Conservation (phyloP, 2,888 invertebrate species). For the Cosmopolites sordidus region DNA sequence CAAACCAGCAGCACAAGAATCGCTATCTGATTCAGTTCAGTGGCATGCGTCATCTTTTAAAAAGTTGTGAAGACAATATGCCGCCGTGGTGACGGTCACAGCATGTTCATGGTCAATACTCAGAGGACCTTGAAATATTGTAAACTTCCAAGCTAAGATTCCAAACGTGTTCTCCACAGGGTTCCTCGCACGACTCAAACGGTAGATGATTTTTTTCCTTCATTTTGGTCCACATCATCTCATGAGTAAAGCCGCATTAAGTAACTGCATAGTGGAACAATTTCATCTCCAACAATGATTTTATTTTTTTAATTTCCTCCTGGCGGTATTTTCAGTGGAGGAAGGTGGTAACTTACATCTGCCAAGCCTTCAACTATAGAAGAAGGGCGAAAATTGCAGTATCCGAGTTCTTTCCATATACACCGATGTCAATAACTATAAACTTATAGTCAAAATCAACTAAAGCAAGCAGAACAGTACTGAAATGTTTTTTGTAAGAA, state of each 20-base stretch:
- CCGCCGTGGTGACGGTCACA: slow-evolving; percentile 8
- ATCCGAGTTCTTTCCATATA: slow-evolving; percentile 2
- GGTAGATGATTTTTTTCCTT: slow-evolving; percentile 21
- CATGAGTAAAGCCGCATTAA: slow-evolving; percentile 13
- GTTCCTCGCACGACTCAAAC: slow-evolving; percentile 26
- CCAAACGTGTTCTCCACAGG: slow-evolving; percentile 30
- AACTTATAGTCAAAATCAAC: slow-evolving; percentile 4
- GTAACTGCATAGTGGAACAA: slow-evolving; percentile 8
- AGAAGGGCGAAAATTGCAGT: background rate
- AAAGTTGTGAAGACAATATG: slow-evolving; percentile 13
- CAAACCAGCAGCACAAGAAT: background rate
- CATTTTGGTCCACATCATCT: background rate
- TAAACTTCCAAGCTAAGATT: slow-evolving; percentile 10
- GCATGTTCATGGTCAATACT: too few species aligned
- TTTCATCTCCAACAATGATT: slow-evolving; percentile 8
- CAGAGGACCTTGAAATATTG: slow-evolving; percentile 5
- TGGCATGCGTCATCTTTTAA: too few species aligned
- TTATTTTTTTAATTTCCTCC: background rate
- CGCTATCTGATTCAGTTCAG: slow-evolving; percentile 6
- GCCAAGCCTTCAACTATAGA: background rate
- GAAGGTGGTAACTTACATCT: background rate
- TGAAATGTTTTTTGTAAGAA: slow-evolving; percentile 6
- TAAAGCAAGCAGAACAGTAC: slow-evolving; percentile 9
- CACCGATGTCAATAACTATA: slow-evolving; percentile 5
- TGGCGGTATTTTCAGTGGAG: slow-evolving; percentile 1